phyloP scores from a whole-genome alignment of 2,113 vertebrate species.

The Erinaceus europaeus region DNA sequence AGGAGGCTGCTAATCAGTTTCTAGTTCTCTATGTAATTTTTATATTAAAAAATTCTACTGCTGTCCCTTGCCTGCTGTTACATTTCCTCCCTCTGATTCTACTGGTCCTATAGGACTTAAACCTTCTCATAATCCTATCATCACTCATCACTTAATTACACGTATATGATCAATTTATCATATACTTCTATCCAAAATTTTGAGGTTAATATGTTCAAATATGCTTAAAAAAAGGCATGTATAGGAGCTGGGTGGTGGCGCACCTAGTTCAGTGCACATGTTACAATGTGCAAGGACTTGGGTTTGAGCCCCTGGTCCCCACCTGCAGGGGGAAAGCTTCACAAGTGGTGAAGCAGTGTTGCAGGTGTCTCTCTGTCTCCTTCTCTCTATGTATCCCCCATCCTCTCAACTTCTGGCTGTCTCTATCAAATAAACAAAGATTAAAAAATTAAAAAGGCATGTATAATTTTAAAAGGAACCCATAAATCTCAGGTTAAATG shows the following conservation, averaged over 20 bases:
- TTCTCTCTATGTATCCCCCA: too few relatives aligned
- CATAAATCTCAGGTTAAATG: not conserved
- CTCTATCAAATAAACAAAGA: too few relatives aligned
- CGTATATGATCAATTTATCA: not conserved
- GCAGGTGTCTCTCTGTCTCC: too few relatives aligned
- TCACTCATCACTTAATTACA: not conserved
- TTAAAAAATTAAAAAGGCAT: too few relatives aligned
- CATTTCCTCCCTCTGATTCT: not conserved
- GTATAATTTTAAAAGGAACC: not conserved
- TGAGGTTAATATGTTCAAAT: not conserved
- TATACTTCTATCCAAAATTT: not conserved
- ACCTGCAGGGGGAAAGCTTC: too few relatives aligned
- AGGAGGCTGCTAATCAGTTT: not conserved
- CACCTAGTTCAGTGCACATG: too few relatives aligned
- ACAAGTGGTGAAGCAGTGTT: too few relatives aligned
- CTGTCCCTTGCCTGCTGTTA: not conserved
- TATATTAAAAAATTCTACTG: not conserved
- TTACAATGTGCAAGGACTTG: not conserved
- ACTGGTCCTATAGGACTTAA: not conserved
- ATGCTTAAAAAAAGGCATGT: not conserved
- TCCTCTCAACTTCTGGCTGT: too few relatives aligned
- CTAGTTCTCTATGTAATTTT: not conserved
- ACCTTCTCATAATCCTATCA: not conserved
- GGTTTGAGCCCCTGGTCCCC: too few relatives aligned
- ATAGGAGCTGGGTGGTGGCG: too few relatives aligned